These are phyloP conservation scores for Callimorpha dominula DNA, from an alignment of 2,888 invertebrate genomes.

Conservation along the genomic window DNA sequence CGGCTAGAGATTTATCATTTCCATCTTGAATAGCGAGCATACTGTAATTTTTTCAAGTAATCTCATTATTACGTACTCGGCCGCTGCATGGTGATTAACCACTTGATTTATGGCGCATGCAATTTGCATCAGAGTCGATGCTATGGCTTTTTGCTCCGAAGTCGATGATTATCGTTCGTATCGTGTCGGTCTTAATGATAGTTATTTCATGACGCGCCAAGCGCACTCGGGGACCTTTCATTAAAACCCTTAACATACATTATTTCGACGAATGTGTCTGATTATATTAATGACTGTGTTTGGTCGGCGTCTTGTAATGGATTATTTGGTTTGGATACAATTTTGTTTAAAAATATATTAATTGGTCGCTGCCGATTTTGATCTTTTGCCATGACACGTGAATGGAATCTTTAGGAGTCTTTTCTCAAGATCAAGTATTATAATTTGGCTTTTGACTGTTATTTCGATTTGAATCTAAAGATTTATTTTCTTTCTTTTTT, in stretches of 20 bases:
- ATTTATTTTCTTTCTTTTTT: no score
- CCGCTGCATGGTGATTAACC: slow-evolving; percentile 81
- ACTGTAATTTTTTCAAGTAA: slow-evolving; percentile 82
- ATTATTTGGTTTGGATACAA: slow-evolving; percentile 69
- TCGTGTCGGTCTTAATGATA: slow-evolving; percentile 85
- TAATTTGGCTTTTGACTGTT: no score
- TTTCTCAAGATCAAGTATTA: no score
- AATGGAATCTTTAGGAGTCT: background rate
- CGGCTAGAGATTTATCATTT: slow-evolving; percentile 66
- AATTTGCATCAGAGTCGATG: slow-evolving; percentile 84
- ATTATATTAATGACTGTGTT: slow-evolving; percentile 81
- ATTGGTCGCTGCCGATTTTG: slow-evolving; percentile 11
- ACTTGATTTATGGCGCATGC: slow-evolving; percentile 85
- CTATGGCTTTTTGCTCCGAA: slow-evolving; percentile 81
- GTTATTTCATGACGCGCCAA: slow-evolving; percentile 84
- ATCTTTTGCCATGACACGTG: slow-evolving; percentile 13
- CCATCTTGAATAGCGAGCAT: slow-evolving; percentile 62
- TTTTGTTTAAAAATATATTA: slow-evolving; percentile 48
- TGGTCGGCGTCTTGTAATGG: slow-evolving; percentile 75
- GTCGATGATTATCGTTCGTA: slow-evolving; percentile 85
- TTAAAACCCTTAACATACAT: slow-evolving; percentile 84
- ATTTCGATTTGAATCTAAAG: background rate
- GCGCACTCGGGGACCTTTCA: slow-evolving; percentile 82
- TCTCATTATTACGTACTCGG: slow-evolving; percentile 81
- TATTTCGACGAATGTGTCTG: slow-evolving; percentile 82